A percentile compares a stretch with the other conserved stretches of the same genome.
Conservation (phyloP, 2,113 vertebrate species). For the Tetraodon nigroviridis region DNA sequence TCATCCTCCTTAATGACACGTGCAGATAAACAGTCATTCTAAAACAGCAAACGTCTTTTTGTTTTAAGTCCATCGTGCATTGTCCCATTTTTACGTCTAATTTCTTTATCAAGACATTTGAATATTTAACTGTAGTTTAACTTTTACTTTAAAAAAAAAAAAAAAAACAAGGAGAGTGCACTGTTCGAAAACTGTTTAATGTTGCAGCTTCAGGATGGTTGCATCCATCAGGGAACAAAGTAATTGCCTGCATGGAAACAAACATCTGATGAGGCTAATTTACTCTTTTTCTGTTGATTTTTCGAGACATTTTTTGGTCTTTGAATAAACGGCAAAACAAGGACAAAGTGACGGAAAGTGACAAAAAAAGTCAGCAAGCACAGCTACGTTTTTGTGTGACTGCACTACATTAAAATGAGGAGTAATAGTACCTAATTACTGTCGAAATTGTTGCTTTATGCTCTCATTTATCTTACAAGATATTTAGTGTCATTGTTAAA, state of each 20-base stretch:
- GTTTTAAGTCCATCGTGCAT: slow-evolving; percentile 19
- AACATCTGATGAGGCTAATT: slow-evolving; percentile 35
- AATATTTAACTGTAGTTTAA: too few species aligned
- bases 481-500: background rate
- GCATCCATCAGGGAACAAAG: slow-evolving; percentile 15
- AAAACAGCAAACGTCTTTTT: slow-evolving; percentile 25
- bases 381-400: too few species aligned
- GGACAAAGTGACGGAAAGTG: slow-evolving; percentile 3
- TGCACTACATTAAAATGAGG: too few species aligned
- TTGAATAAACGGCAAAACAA: slow-evolving; percentile 21
- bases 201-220: slow-evolving; percentile 21
- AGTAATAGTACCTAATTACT: too few species aligned
- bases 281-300: slow-evolving; percentile 23
- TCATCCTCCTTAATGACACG: slow-evolving; percentile 21
- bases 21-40: slow-evolving; percentile 17
- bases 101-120: slow-evolving; percentile 33
- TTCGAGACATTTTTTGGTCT: slow-evolving; percentile 7
- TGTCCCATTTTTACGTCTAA: slow-evolving; percentile 29
- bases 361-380: background rate
- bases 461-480: too few species aligned
- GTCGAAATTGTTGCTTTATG: too few species aligned
- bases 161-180: slow-evolving; percentile 17
- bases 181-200: slow-evolving; percentile 36
- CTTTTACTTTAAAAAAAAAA: slow-evolving; percentile 14
- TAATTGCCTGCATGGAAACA: slow-evolving; percentile 13